These are phyloP conservation scores for Temnothorax rugatulus DNA, from an alignment of 2,888 invertebrate species.

Conservation along the genomic window DNA sequence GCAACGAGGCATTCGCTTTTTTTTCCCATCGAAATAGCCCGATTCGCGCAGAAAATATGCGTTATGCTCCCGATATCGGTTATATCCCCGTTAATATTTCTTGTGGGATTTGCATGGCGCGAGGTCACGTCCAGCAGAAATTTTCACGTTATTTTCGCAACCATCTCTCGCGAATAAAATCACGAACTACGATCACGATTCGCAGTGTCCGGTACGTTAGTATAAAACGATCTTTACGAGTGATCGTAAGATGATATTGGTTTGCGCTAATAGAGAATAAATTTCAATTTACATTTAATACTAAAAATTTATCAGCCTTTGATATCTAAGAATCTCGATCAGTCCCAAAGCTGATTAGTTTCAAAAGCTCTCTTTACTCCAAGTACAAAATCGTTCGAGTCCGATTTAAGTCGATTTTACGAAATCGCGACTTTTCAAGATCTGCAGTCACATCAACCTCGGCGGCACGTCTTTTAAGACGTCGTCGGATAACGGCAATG, in stretches of 20 bases:
- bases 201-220: background rate
- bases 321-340: conserved; percentile 2
- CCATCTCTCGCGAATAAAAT: conserved; percentile 15
- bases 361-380: conserved; percentile 27
- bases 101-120: conserved; percentile 45
- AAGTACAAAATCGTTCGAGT: conserved; percentile 18
- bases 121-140: conserved; percentile 34
- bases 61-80: conserved; percentile 43
- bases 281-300: background rate
- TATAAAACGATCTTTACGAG: conserved; percentile 12
- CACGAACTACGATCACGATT: conserved; percentile 17
- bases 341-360: conserved; percentile 25
- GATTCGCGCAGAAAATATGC: conserved; percentile 36
- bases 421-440: conserved; percentile 1
- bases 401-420: conserved; percentile 52
- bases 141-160: conserved; percentile 40
- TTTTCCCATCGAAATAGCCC: conserved; percentile 21
- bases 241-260: conserved; percentile 1
- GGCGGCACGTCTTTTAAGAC: conserved; percentile 49
- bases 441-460: background rate
- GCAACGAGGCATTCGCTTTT: conserved; percentile 10
- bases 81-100: conserved; percentile 52
- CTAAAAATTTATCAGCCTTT: background rate
- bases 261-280: background rate
- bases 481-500: conserved; percentile 51